Conservation (phyloP, 2,797 vertebrate genomes). For the Alosa sapidissima region DNA sequence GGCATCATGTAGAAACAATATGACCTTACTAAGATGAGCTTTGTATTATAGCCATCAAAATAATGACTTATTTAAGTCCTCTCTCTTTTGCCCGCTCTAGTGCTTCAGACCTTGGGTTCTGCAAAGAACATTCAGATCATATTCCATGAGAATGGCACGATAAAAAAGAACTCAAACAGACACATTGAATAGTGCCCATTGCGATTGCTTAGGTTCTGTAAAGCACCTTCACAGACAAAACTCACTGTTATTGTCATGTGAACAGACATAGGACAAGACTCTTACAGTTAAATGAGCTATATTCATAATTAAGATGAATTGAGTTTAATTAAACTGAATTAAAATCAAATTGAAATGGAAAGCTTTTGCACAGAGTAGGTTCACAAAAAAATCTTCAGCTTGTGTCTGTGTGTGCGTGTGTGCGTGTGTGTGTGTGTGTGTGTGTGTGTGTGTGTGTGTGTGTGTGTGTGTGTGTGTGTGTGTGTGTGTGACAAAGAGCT, state of each 20-base stretch:
- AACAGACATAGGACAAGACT: too few species aligned
- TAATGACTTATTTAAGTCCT: neutral
- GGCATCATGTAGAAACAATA: neutral
- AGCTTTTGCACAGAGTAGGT: neutral
- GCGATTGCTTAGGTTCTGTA: neutral
- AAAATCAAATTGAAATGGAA: neutral
- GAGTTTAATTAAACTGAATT: neutral
- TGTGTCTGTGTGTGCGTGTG: slow-evolving; percentile 1
- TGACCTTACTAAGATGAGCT: neutral
- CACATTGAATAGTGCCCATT: neutral
- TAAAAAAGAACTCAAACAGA: neutral
- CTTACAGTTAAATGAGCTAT: neutral
- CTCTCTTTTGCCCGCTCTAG: neutral
- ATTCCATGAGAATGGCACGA: neutral
- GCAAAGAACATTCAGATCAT: neutral
- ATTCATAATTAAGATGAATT: neutral
- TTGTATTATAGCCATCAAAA: neutral
- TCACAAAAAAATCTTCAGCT: neutral
- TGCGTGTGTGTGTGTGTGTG: neutral
- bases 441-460: too few species aligned
- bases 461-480: too few species aligned
- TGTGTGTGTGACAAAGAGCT: neutral
- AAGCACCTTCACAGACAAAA: neutral
- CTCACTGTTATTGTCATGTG: neutral
- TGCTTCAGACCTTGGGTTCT: neutral